Percentiles rank a stretch among this genome's conserved stretches.
phyloP scores from a whole-genome alignment of 1,140 invertebrate genomes.

The Battus philenor region DNA sequence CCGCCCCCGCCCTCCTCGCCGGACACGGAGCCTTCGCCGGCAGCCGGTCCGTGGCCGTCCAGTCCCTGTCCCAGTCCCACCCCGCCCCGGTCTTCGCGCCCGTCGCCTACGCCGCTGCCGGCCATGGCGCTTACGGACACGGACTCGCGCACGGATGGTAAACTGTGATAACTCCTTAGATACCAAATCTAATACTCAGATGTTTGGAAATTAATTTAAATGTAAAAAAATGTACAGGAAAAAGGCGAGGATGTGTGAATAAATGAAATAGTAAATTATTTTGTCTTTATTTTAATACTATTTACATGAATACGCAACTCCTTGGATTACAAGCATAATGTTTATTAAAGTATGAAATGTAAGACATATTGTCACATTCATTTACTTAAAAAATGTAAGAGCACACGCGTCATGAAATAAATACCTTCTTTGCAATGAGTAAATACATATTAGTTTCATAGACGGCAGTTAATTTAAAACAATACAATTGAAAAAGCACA shows the following conservation, averaged over 20 bases:
- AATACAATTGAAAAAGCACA: too few relatives aligned
- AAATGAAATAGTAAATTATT: constrained; percentile 65
- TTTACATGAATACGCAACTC: constrained; percentile 7
- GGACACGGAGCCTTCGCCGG: constrained; percentile 26
- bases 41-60: constrained; percentile 46
- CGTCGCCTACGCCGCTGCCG: constrained; percentile 42
- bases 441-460: too few relatives aligned
- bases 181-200: constrained; percentile 65
- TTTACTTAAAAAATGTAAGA: too few relatives aligned
- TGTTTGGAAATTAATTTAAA: constrained; percentile 66
- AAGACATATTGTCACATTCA: too few relatives aligned
- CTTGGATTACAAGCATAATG: too few relatives aligned
- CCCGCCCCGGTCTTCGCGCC: constrained; percentile 48
- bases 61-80: constrained; percentile 58
- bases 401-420: too few relatives aligned
- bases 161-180: constrained; percentile 64
- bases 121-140: constrained; percentile 34
- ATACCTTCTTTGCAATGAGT: too few relatives aligned
- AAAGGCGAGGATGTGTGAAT: constrained; percentile 72
- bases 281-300: constrained; percentile 23
- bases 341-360: too few relatives aligned
- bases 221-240: constrained; percentile 53
- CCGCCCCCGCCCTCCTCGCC: constrained; percentile 22
- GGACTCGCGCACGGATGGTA: constrained; percentile 61
- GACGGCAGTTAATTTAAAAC: too few relatives aligned